Conservation (phyloP, 2,888 invertebrate genomes). For the Drosophila greeni region DNA sequence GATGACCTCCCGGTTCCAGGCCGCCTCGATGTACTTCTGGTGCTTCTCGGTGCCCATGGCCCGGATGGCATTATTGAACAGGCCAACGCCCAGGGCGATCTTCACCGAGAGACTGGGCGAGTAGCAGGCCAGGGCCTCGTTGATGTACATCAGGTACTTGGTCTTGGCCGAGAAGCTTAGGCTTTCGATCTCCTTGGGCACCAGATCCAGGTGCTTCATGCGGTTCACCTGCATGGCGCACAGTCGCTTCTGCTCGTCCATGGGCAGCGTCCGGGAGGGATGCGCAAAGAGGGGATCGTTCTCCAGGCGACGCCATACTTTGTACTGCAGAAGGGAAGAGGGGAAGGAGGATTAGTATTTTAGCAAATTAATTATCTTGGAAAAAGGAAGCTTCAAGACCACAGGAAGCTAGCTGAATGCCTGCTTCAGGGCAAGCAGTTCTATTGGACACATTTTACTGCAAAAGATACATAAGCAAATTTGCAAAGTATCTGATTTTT, state of each 20-base stretch:
- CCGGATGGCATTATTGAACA: constrained; percentile 86
- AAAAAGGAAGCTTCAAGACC: no score
- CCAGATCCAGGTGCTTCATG: constrained; percentile 84
- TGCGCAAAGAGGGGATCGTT: constrained; percentile 89
- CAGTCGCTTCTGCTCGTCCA: constrained; percentile 86
- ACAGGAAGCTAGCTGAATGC: no score
- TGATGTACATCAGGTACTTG: constrained; percentile 86
- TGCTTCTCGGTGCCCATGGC: constrained; percentile 89
- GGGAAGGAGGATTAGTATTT: background rate
- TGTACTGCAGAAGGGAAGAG: constrained; percentile 81
- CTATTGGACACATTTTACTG: no score
- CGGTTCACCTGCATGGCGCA: constrained; percentile 85
- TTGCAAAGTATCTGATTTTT: no score
- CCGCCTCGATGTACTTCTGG: constrained; percentile 83
- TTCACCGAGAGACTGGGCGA: constrained; percentile 88
- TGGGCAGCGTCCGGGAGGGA: constrained; percentile 81
- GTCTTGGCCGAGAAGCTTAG: constrained; percentile 84
- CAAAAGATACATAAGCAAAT: no score
- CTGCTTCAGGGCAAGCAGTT: no score
- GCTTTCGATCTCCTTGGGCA: constrained; percentile 82
- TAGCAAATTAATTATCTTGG: no score
- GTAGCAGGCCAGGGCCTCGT: constrained; percentile 85
- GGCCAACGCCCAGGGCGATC: constrained; percentile 86
- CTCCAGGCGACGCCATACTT: constrained; percentile 88
- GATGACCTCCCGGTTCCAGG: constrained; percentile 85